Evolutionary conservation across 2,888 invertebrate species (phyloP).

Genomic region (Xestobium rufovillosum): DNA sequence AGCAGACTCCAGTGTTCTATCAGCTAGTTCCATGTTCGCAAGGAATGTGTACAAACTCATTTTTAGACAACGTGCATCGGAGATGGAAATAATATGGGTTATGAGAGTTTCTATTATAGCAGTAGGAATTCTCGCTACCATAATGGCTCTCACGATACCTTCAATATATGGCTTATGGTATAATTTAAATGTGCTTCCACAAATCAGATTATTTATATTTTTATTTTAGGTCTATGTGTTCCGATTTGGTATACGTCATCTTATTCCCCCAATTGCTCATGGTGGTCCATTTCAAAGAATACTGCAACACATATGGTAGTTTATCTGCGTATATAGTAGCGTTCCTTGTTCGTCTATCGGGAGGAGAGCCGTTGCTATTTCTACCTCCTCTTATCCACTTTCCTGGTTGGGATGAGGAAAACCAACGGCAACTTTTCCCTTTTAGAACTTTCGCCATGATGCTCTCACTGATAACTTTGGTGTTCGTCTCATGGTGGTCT

Average conservation of each 20-base stretch:
- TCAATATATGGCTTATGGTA: conserved; percentile 97
- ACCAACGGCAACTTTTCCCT: conserved; percentile 77
- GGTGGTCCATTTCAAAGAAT: conserved; percentile 91
- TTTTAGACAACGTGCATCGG: conserved; percentile 92
- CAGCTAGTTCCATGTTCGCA: conserved; percentile 98
- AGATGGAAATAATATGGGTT: conserved; percentile 95
- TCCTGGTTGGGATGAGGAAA: conserved; percentile 70
- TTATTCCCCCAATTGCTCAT: conserved; percentile 96
- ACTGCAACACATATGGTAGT: conserved; percentile 97
- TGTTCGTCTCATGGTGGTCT: conserved; percentile 73
- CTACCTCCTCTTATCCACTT: conserved; percentile 78
- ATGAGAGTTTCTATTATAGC: conserved; percentile 89
- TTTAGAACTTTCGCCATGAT: conserved; percentile 95
- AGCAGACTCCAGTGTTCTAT: conserved; percentile 95
- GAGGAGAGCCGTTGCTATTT: conserved; percentile 80
- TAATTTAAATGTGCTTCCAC: conserved; percentile 1
- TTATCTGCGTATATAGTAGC: conserved; percentile 82
- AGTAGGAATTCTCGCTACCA: conserved; percentile 84
- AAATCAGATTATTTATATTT: conserved; percentile 10
- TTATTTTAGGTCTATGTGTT: conserved; percentile 82
- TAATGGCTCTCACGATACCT: conserved; percentile 95
- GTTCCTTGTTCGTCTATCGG: conserved; percentile 71
- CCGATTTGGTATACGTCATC: conserved; percentile 97
- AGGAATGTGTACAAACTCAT: conserved; percentile 97
- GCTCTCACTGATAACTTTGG: conserved; percentile 71